Evolutionary conservation across 2,113 vertebrate species (phyloP).

Genomic region (Pomatostomus ruficeps): DNA sequence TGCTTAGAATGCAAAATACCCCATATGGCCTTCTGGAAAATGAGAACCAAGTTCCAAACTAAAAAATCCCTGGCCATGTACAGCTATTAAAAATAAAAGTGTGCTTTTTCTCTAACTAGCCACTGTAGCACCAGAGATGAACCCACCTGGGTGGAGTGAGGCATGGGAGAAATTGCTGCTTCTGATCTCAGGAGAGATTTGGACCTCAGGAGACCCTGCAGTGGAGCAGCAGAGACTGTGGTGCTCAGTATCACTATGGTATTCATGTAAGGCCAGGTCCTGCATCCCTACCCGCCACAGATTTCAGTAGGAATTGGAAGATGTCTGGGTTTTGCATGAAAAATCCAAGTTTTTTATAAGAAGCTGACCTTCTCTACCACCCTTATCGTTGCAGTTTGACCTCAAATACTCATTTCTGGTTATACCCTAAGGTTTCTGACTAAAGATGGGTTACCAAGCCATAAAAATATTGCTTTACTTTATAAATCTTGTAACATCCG

Average conservation of each 20-base stretch:
- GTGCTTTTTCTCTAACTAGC: background rate
- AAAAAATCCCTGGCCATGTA: background rate
- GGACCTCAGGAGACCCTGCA: background rate
- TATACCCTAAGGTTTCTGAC: background rate
- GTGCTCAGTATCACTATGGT: background rate
- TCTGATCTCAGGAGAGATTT: background rate
- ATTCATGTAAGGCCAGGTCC: background rate
- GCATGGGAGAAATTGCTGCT: background rate
- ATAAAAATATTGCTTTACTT: background rate
- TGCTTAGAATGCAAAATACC: slow-evolving; percentile 31
- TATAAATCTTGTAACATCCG: background rate
- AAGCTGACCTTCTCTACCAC: background rate
- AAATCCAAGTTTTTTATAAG: background rate
- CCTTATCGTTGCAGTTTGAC: background rate
- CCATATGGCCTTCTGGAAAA: slow-evolving; percentile 17
- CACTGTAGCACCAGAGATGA: background rate
- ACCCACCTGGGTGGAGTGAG: background rate
- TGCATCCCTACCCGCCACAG: background rate
- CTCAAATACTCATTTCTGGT: background rate
- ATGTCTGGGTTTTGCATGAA: background rate
- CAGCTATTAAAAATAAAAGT: slow-evolving; percentile 22
- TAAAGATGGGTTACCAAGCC: background rate
- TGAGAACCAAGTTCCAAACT: background rate
- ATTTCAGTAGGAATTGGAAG: background rate
- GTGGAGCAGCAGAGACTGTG: background rate